Conservation (phyloP, 2,888 invertebrate species). For the Hydriomena furcata region DNA sequence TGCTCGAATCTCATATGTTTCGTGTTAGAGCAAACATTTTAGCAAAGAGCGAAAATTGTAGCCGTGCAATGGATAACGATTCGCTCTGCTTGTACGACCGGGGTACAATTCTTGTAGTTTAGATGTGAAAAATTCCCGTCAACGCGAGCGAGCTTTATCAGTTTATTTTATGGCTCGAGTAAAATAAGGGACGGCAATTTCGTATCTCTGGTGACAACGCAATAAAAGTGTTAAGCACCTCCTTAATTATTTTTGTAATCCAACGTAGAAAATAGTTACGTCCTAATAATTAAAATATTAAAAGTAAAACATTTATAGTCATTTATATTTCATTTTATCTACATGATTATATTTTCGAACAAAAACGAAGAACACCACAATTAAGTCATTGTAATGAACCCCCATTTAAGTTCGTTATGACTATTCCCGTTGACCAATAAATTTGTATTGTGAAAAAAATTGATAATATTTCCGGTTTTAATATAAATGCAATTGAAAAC, state of each 20-base stretch:
- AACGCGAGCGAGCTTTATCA: conserved; percentile 20
- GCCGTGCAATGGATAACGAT: conserved; percentile 12
- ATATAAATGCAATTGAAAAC: too few species aligned
- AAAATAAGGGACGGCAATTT: conserved; percentile 22
- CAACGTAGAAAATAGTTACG: neutral
- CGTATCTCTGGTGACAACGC: conserved; percentile 18
- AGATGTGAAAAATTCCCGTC: conserved; percentile 21
- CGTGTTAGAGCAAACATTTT: conserved; percentile 17
- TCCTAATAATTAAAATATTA: neutral
- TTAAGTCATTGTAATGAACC: too few species aligned
- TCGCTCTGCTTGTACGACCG: conserved; percentile 7
- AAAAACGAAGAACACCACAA: too few species aligned
- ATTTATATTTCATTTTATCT: too few species aligned
- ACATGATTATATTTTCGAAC: too few species aligned
- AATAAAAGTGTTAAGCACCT: conserved; percentile 18
- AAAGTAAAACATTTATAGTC: too few species aligned
- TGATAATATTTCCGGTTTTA: too few species aligned
- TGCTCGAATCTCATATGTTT: conserved; percentile 18
- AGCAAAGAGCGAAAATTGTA: conserved; percentile 9
- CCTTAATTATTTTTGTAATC: conserved; percentile 22
- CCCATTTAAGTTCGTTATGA: too few species aligned
- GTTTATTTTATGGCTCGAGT: conserved; percentile 22
- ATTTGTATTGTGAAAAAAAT: too few species aligned
- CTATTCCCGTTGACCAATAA: too few species aligned
- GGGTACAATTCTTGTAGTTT: conserved; percentile 15